A percentile compares a stretch with the other conserved stretches of the same genome.
These are phyloP conservation scores for Callinectes sapidus DNA, from an alignment of 2,888 invertebrate genomes.

Conservation along the genomic window DNA sequence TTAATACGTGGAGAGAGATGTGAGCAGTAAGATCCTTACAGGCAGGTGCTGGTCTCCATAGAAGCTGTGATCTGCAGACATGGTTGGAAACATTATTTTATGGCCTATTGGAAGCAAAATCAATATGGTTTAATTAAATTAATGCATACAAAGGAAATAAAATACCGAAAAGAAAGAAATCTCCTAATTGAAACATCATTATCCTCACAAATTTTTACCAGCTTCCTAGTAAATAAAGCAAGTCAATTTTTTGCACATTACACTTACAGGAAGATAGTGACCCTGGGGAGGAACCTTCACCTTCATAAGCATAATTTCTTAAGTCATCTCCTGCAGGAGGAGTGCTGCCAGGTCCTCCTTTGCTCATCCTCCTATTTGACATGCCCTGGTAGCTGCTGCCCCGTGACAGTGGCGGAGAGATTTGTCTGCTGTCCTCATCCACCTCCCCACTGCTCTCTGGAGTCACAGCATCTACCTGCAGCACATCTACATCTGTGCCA, in stretches of 20 bases:
- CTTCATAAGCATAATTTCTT: conserved; percentile 98
- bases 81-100: background rate
- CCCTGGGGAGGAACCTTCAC: conserved; percentile 93
- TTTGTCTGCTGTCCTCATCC: conserved; percentile 3
- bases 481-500: conserved; percentile 54
- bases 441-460: background rate
- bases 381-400: background rate
- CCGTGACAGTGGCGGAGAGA: background rate
- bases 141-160: background rate
- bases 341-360: background rate
- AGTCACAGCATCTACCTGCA: conserved; percentile 46
- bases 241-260: background rate
- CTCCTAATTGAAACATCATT: background rate
- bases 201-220: background rate
- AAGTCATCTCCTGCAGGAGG: conserved; percentile 98
- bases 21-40: background rate
- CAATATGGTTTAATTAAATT: background rate
- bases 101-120: background rate
- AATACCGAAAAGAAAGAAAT: background rate
- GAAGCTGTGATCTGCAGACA: background rate
- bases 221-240: background rate
- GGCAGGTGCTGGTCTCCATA: background rate
- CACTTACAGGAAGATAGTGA: conserved; percentile 83
- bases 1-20: background rate
- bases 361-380: background rate